Base-by-base conservation (phyloP, 2,113 vertebrate species). In the Ictalurus furcatus region DNA sequence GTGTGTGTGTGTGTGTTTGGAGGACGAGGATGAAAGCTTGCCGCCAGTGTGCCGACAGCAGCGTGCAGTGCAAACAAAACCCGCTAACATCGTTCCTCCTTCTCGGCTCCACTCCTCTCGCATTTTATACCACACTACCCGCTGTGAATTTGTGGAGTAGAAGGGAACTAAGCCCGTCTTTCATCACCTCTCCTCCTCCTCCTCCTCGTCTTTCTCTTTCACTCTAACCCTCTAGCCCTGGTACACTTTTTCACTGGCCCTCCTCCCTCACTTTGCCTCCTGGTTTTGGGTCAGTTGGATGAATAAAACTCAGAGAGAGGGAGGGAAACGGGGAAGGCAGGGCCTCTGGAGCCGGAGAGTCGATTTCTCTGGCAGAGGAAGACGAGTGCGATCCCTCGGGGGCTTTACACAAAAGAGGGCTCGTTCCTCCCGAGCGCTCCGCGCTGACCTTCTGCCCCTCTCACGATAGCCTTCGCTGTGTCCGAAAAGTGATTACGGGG, bases 221-320 rank as follows among this genome's bases (percentile, higher is more conserved):
- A 40, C 63, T 86, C 65, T 80, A 93, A 93, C 80, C 34, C 13
- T 89, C 87, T 86, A 19, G 48, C 89, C 81, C 85, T 90, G 84
- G 78, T 88, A 84, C 76, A 87, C 84, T 71, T 85, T 92, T 76
- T 59, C 85, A n/a, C 84, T 81, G 86, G 28, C 82, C 16, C 85
- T 30, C 52, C 83, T 88, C 30, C 59, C 44, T 74, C 88, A 85
- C 92, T 85, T 85, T 81, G 48, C 78, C 65, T 91, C 85, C 92
- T 92, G 90, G 92, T 95, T 96, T 95, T 92, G 81, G 56, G 81
- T 84, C 81, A 63, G 81, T 63, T 83, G 93, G 91, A 94, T 97
- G 96, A 97, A 96, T 96, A 95, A 93, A 94, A 94, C 96, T 97
- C 95, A 95, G 95, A 96, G 92, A 96, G 94, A 94, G 94, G 90